Conservation (phyloP, 2,797 vertebrate species). For the Rousettus madagascariensis region DNA sequence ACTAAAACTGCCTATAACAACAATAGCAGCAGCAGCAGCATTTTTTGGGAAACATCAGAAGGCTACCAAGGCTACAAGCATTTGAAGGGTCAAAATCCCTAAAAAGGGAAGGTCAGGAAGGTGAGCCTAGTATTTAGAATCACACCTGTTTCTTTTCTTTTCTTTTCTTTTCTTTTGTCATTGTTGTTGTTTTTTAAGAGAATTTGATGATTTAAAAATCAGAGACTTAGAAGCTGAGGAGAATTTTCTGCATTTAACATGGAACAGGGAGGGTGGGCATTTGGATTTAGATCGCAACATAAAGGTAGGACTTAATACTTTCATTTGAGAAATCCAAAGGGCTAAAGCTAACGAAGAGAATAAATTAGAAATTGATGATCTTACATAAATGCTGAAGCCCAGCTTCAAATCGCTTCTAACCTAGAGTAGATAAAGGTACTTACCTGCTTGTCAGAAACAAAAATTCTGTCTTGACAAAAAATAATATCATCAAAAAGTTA, state of each 20-base stretch:
- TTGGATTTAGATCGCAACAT: not conserved
- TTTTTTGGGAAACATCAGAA: not conserved
- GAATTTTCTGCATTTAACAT: not conserved
- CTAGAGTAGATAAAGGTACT: not conserved
- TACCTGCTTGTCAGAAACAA: not conserved
- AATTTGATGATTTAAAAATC: not conserved
- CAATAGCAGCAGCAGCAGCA: not conserved
- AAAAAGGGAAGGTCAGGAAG: not conserved
- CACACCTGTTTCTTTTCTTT: not conserved
- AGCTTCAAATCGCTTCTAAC: not conserved
- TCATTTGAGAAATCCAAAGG: not conserved
- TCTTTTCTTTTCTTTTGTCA: too few species aligned
- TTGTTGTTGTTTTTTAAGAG: not conserved
- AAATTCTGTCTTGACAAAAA: not conserved
- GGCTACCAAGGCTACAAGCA: not conserved
- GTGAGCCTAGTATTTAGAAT: not conserved
- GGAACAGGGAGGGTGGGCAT: not conserved
- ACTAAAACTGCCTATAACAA: not conserved
- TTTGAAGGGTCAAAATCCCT: not conserved
- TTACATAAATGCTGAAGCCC: not conserved
- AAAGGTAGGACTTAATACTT: not conserved
- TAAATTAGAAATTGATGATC: not conserved
- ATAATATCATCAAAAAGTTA: not conserved
- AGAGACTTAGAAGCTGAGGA: not conserved
- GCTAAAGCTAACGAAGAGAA: not conserved